Evolutionary conservation across 2,113 vertebrate species (phyloP).

Genomic region (Recurvirostra avosetta): DNA sequence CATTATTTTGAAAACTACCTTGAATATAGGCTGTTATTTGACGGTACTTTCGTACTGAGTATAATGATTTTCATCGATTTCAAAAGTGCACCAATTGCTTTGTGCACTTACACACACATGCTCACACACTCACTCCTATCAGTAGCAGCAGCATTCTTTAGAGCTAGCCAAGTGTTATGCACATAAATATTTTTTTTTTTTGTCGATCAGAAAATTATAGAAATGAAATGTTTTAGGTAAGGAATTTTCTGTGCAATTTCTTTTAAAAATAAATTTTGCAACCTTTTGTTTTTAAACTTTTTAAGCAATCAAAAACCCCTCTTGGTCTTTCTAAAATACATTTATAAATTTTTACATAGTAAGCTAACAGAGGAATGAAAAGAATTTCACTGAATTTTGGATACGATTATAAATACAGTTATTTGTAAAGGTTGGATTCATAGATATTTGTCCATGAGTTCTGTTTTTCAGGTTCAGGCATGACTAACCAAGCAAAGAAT

Average conservation of each 20-base stretch:
- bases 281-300: background rate
- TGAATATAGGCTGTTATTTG: background rate
- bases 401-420: background rate
- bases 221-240: background rate
- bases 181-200: accelerated
- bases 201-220: background rate
- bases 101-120: background rate
- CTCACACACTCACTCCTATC: background rate
- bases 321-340: background rate
- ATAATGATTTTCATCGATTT: background rate
- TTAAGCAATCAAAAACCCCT: accelerated
- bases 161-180: background rate
- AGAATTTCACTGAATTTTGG: background rate
- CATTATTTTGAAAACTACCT: background rate
- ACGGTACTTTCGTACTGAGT: background rate
- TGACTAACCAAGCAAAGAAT: background rate
- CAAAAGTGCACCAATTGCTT: background rate
- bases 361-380: background rate
- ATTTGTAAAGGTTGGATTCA: background rate
- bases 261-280: background rate
- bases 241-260: background rate
- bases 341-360: background rate
- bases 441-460: background rate
- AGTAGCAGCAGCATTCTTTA: background rate
- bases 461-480: background rate